These are phyloP conservation scores for Pelecanus crispus DNA, from an alignment of 2,113 vertebrate genomes.

Conservation along the genomic window DNA sequence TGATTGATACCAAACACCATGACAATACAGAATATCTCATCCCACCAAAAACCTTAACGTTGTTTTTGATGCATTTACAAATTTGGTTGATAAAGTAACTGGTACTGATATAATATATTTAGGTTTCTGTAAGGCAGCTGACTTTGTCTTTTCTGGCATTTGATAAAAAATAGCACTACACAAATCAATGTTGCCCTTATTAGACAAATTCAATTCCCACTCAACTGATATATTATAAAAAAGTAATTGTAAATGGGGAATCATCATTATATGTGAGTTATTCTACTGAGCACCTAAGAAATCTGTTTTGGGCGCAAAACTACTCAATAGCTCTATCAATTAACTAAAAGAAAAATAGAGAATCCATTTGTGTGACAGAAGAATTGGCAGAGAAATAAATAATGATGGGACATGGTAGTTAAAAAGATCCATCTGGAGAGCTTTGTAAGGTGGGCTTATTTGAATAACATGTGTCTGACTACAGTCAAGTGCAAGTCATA, in stretches of 20 bases:
- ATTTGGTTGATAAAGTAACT: background rate
- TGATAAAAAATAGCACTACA: background rate
- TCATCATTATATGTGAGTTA: background rate
- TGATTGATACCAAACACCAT: background rate
- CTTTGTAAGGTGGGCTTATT: background rate
- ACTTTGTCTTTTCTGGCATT: background rate
- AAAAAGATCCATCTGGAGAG: background rate
- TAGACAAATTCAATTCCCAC: background rate
- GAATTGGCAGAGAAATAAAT: background rate
- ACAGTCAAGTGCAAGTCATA: background rate
- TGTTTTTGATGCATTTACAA: background rate
- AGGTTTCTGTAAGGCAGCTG: background rate
- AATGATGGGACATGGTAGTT: background rate
- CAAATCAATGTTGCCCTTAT: background rate
- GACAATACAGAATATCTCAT: background rate
- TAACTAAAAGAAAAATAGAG: background rate
- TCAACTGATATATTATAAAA: background rate
- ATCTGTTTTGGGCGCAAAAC: background rate
- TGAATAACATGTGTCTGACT: accelerated
- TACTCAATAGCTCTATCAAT: background rate
- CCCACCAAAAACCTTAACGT: background rate
- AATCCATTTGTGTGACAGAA: background rate
- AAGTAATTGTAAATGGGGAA: background rate
- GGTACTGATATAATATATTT: background rate
- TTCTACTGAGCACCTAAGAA: background rate